Evolutionary conservation across 1,140 invertebrate species (phyloP), one percentile per base, ranked within the genome.

Genomic region (Formica selysi): DNA sequence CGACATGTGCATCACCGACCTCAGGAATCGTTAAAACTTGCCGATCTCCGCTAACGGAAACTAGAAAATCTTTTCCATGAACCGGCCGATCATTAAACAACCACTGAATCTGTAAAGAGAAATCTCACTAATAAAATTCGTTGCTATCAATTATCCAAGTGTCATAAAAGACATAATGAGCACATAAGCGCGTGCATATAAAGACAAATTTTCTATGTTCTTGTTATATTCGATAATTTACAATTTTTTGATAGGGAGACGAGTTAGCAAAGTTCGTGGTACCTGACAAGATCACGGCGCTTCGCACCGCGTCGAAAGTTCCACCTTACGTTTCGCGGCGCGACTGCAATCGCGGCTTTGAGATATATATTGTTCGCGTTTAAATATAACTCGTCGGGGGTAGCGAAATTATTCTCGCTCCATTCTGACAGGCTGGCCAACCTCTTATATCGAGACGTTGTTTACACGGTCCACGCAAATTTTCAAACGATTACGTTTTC

Each of bases 81-180:
- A 98, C 96, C 8, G 96, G 96, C 86, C 96, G 95, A 38, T 97
- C 96, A 91, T 97, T 97, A 92, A 97, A 97, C 29, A 96, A 94
- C 97, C 97, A 98, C 76, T 96, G 95, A 41, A 97, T 96, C 97
- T 97, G 90, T 22, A 85, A 91, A 80, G 61, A 61, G 3, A 32
- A 32, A 38, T 61, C 3, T 62, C 2, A 19, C 1, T 48, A 67
- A 67, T 73, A 54, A 62, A 65, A 67, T 70, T 26, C 48, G 16
- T 51, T 13, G 54, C 32, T 48, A 6, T 64, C 4, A 78, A 38
- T 26, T 61, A 41, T 67, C 38, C 13, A 7, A 48, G 0, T 44
- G 29, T 10, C 29, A 57, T 7, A 36, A 32, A 51, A 79, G 62
- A 41, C 51, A 32, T 11, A 44, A 44, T 51, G 32, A 29, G 32